Conservation (phyloP, 2,797 vertebrate species). For the Bufotes viridis region DNA sequence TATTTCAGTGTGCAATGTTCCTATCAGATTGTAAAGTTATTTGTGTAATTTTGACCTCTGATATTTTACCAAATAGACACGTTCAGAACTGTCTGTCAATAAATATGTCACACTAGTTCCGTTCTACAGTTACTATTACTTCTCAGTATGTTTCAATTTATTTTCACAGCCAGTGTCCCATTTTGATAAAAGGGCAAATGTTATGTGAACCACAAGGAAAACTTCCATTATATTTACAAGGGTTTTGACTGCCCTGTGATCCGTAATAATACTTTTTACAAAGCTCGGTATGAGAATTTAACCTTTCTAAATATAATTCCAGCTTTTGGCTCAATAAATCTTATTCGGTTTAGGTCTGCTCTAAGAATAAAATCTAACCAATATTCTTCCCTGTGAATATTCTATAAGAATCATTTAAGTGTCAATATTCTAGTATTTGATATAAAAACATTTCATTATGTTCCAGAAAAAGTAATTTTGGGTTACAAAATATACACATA, state of each 20-base stretch:
- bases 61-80: conserved; percentile 4
- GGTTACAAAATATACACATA: background rate
- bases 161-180: conserved; percentile 45
- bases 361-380: conserved; percentile 7
- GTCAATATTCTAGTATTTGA: background rate
- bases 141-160: conserved; percentile 36
- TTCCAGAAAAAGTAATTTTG: background rate
- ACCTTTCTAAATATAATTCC: conserved; percentile 51
- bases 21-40: background rate
- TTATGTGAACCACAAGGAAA: conserved; percentile 51
- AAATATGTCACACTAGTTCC: conserved; percentile 23
- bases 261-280: conserved; percentile 52
- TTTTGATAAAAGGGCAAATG: conserved; percentile 52
- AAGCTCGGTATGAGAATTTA: conserved; percentile 42
- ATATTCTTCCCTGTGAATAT: background rate
- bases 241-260: conserved; percentile 53
- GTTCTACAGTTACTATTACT: conserved; percentile 30
- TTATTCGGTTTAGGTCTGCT: conserved; percentile 40
- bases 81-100: conserved; percentile 27
- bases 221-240: conserved; percentile 55
- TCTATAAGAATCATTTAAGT: background rate
- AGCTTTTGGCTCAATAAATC: conserved; percentile 38
- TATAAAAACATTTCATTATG: background rate
- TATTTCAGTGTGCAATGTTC: background rate
- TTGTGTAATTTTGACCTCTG: background rate